These are phyloP conservation scores for Orius insidiosus DNA, from an alignment of 1,140 invertebrate genomes.

Conservation along the genomic window DNA sequence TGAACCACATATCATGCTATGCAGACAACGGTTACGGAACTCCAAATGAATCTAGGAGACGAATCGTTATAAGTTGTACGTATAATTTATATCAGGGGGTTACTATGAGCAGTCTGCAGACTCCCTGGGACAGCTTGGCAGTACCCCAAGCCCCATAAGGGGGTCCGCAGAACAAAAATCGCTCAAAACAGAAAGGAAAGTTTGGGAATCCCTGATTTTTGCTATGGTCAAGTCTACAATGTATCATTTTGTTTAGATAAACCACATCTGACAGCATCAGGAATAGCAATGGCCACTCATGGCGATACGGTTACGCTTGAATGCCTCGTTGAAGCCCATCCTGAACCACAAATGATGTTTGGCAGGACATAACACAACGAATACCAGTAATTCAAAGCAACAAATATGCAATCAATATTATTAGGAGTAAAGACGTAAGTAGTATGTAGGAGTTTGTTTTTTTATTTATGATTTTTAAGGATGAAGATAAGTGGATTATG, in stretches of 20 bases:
- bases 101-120: too few species aligned
- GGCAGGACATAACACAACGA: constrained; percentile 48
- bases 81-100: constrained; percentile 21
- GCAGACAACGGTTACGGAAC: constrained; percentile 71
- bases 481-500: constrained; percentile 47
- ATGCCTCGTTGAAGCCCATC: constrained; percentile 55
- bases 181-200: too few species aligned
- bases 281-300: constrained; percentile 49
- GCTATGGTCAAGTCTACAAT: too few species aligned
- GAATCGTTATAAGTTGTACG: constrained; percentile 63
- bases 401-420: constrained; percentile 45
- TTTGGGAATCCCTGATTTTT: too few species aligned
- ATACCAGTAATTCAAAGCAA: constrained; percentile 53
- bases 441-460: not conserved
- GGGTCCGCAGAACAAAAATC: too few species aligned
- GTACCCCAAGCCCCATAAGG: too few species aligned
- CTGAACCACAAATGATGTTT: constrained; percentile 62
- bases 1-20: constrained; percentile 67
- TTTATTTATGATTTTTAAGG: constrained; percentile 23
- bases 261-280: constrained; percentile 52
- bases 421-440: constrained; percentile 34
- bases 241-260: constrained; percentile 40
- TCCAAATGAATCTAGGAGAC: constrained; percentile 58
- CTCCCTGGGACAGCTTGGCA: too few species aligned
- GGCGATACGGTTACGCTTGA: constrained; percentile 54